Conservation (phyloP, 2,888 invertebrate genomes). For the Melieria omissa region DNA sequence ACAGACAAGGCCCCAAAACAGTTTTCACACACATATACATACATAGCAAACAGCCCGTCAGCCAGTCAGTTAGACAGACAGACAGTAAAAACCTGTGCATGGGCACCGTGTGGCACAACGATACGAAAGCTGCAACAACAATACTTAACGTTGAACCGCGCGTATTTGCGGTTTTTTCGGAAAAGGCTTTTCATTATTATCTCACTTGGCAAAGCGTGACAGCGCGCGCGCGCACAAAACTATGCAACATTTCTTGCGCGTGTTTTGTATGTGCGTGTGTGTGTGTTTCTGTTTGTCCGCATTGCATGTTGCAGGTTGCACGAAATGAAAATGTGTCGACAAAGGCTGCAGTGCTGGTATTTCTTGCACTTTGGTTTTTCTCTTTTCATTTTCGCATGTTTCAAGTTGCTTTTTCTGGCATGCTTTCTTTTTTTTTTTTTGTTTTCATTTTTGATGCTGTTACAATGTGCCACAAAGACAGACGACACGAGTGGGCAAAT, state of each 20-base stretch:
- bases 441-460: too few species aligned
- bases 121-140: constrained; percentile 14
- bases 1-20: constrained; percentile 2
- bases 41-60: neutral
- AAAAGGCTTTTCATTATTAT: constrained; percentile 34
- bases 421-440: neutral
- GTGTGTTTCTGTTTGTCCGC: neutral
- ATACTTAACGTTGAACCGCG: constrained; percentile 23
- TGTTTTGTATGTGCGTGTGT: neutral
- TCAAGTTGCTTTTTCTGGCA: constrained; percentile 16
- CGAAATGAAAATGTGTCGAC: neutral
- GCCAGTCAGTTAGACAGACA: neutral
- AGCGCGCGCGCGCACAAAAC: constrained; percentile 9
- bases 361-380: constrained; percentile 14
- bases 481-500: too few species aligned
- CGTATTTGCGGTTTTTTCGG: constrained; percentile 31
- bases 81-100: neutral
- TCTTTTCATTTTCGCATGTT: neutral
- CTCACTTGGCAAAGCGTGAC: constrained; percentile 24
- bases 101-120: neutral
- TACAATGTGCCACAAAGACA: too few species aligned
- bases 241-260: constrained; percentile 24
- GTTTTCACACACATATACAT: neutral
- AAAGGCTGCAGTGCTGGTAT: constrained; percentile 8
- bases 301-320: neutral